Percentiles rank a stretch among this genome's conserved stretches.
phyloP scores from a whole-genome alignment of 2,888 invertebrate genomes.

The Phengaris arion region DNA sequence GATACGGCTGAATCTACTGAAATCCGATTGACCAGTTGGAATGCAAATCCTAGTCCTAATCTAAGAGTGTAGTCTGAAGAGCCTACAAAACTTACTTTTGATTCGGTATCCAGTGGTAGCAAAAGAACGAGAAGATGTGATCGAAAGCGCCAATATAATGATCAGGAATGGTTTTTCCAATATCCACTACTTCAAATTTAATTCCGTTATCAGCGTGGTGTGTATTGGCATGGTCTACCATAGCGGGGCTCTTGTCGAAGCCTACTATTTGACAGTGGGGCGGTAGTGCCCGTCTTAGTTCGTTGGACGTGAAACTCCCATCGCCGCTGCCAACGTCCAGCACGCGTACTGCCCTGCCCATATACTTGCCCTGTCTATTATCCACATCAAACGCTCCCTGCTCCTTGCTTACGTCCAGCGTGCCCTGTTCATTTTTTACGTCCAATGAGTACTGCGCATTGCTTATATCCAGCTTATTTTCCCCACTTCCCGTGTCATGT shows the following conservation, averaged over 20 bases:
- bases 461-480: background rate
- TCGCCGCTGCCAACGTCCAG: background rate
- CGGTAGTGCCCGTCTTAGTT: background rate
- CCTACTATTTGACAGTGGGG: background rate
- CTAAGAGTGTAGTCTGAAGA: too few species aligned
- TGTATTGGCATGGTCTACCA: background rate
- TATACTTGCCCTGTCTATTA: background rate
- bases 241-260: background rate
- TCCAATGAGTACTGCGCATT: background rate
- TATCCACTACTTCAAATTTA: background rate
- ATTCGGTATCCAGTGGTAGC: conserved; percentile 11
- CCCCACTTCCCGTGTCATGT: background rate
- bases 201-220: background rate
- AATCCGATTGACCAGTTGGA: too few species aligned
- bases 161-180: background rate
- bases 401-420: background rate
- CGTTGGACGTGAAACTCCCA: background rate
- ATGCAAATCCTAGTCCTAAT: too few species aligned
- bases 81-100: background rate
- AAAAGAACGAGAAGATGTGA: conserved; percentile 13
- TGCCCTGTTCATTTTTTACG: background rate
- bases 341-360: background rate
- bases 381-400: background rate
- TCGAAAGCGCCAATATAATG: conserved; percentile 2
- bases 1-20: too few species aligned